Base-by-base conservation (phyloP, 2,113 vertebrate species). In the Fregata magnificens region DNA sequence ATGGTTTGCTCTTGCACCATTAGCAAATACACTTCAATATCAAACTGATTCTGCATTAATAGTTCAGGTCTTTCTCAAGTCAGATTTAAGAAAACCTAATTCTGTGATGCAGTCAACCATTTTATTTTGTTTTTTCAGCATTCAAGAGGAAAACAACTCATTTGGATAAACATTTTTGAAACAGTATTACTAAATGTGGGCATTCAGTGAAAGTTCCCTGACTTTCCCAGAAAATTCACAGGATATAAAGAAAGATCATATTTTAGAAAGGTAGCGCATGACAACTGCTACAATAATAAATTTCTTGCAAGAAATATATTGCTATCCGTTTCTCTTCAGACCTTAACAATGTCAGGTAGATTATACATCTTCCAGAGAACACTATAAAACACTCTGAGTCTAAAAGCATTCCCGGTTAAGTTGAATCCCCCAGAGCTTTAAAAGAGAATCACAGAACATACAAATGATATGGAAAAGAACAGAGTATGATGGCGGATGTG, bases 341-440 rank as follows among this genome's bases (percentile, higher is more conserved):
- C 28, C 11, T 73, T 87, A 78, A 55, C 32, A 72, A n/a, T 70
- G n/a, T 76, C 42, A 79, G 50, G 82, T 72, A 90, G 62, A 81
- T 89, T 95, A 95, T 82, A 47, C 34, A 56, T 78, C 49, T 97
- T 92, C 72, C 70, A 87, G 36, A 91, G 88, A 94, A 69, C 28
- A 47, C 42, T 66, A 65, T 83, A 88, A 86, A 90, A 84, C 74
- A 85, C 42, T 14, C 32, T 74, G 40, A 78, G 53, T 78, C 47
- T 84, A 81, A 88, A 62, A 71, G 18, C 52, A 52, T 42, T 87
- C 28, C 29, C 56, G 66, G n/a, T 38, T 82, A 52, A 89, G 15
- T 17, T 52, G 70, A 77, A 87, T 62, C 7, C 58, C 72, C 45
- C 15, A 28, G 55, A 76, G 63, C 63, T 86, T 87, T 82, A 74